Percentiles rank a stretch among this genome's conserved stretches.
These are phyloP conservation scores for Chaetorhynchus papuensis DNA, from an alignment of 2,113 vertebrate genomes.

Conservation along the genomic window DNA sequence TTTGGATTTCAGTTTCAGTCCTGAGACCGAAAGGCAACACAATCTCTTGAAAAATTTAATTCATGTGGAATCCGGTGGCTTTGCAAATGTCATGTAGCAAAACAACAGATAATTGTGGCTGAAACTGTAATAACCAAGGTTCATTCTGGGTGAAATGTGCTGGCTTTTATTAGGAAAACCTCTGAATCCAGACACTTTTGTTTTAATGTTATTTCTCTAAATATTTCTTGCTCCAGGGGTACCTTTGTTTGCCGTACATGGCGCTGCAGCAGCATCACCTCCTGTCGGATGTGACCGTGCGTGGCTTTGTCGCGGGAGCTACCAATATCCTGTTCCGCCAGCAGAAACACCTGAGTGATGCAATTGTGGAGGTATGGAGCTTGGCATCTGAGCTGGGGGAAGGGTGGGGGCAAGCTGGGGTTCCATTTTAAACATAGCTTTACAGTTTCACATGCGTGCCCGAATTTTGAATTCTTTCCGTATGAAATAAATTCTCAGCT, in stretches of 20 bases:
- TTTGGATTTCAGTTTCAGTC: neutral
- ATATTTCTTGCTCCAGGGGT: conserved; percentile 77
- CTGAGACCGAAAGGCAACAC: neutral
- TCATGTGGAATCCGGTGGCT: neutral
- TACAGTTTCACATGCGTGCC: neutral
- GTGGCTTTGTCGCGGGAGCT: conserved; percentile 93
- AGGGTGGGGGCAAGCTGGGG: neutral
- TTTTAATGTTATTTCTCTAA: neutral
- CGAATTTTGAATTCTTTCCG: neutral
- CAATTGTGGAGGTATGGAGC: conserved; percentile 85
- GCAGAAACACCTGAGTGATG: conserved; percentile 94
- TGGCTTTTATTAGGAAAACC: neutral
- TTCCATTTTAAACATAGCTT: neutral
- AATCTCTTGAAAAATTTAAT: neutral
- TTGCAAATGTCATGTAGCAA: neutral
- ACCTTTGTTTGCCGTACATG: conserved; percentile 97
- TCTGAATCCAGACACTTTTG: neutral
- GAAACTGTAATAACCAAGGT: neutral
- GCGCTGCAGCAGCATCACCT: conserved; percentile 97
- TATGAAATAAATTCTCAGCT: neutral
- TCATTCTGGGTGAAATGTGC: neutral
- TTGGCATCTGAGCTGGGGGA: neutral
- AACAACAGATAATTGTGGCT: neutral
- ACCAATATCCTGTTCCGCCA: conserved; percentile 97
- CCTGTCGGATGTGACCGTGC: conserved; percentile 88